A percentile compares a stretch with the other conserved stretches of the same genome.
phyloP scores from a whole-genome alignment of 2,113 vertebrate species.

The Capreolus pygargus region DNA sequence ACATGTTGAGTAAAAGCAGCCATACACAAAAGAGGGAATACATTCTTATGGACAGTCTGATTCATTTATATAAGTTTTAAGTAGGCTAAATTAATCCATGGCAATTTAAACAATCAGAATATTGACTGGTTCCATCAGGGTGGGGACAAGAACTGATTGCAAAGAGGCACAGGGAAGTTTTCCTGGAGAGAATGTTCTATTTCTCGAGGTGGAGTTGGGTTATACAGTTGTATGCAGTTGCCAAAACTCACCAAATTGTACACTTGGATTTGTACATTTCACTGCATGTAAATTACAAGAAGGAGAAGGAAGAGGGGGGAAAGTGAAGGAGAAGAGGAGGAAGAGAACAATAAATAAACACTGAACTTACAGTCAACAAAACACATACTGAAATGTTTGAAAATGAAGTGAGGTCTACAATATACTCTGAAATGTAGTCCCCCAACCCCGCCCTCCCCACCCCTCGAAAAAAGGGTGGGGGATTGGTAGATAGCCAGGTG shows the following conservation, averaged over 20 bases:
- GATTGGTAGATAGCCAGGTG: neutral
- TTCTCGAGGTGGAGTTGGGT: neutral
- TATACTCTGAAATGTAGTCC: neutral
- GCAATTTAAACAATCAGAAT: neutral
- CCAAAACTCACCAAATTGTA: neutral
- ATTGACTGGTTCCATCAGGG: neutral
- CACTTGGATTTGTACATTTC: neutral
- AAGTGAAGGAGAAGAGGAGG: neutral
- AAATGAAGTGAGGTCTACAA: neutral
- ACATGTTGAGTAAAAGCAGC: neutral
- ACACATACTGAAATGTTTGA: neutral
- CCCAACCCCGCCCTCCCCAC: fast-evolving
- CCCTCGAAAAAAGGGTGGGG: neutral
- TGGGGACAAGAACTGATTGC: neutral
- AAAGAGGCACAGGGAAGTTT: neutral
- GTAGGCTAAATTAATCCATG: neutral
- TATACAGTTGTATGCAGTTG: neutral
- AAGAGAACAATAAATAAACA: neutral
- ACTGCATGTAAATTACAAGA: neutral
- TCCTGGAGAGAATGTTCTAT: neutral
- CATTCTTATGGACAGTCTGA: neutral
- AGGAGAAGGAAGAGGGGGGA: neutral
- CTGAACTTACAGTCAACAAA: neutral
- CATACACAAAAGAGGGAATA: neutral
- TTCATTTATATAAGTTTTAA: neutral